Conservation (phyloP, 2,797 vertebrate species). For the Pseudochaenichthys georgianus region DNA sequence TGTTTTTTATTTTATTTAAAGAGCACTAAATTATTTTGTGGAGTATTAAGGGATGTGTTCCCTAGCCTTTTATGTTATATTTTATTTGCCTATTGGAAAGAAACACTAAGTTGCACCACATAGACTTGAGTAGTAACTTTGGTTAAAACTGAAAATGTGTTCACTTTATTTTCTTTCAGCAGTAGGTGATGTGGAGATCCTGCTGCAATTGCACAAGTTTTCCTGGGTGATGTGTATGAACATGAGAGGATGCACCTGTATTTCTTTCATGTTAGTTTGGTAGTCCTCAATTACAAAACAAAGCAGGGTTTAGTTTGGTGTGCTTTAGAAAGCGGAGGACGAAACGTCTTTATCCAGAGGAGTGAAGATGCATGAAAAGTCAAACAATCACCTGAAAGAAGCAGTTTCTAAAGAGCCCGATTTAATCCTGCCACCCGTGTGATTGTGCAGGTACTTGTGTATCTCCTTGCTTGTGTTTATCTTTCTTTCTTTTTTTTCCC, state of each 20-base stretch:
- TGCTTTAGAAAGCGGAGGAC: conserved; percentile 52
- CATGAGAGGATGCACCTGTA: conserved; percentile 72
- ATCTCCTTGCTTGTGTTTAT: conserved; percentile 84
- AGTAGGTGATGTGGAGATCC: conserved; percentile 63
- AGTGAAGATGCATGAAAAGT: conserved; percentile 57
- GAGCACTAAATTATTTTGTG: conserved; percentile 84
- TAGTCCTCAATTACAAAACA: conserved; percentile 63
- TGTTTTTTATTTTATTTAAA: conserved; percentile 84
- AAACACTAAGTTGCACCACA: conserved; percentile 72
- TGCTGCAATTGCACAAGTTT: conserved; percentile 83
- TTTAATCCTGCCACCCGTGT: conserved; percentile 83
- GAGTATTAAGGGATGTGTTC: conserved; percentile 73
- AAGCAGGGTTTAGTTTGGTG: conserved; percentile 68
- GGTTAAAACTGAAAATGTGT: conserved; percentile 77
- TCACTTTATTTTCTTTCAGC: conserved; percentile 80
- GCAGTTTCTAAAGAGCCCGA: conserved; percentile 68
- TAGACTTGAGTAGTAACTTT: conserved; percentile 76
- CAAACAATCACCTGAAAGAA: conserved; percentile 41
- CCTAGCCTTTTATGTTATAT: conserved; percentile 78
- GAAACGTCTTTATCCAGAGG: conserved; percentile 21
- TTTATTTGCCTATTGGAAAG: conserved; percentile 73
- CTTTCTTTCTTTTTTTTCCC: conserved; percentile 75
- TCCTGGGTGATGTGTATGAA: conserved; percentile 76
- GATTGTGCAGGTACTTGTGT: conserved; percentile 84
- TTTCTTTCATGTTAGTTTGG: conserved; percentile 76